Base-by-base conservation (phyloP, 2,888 invertebrate genomes). In the Mystacides longicornis region DNA sequence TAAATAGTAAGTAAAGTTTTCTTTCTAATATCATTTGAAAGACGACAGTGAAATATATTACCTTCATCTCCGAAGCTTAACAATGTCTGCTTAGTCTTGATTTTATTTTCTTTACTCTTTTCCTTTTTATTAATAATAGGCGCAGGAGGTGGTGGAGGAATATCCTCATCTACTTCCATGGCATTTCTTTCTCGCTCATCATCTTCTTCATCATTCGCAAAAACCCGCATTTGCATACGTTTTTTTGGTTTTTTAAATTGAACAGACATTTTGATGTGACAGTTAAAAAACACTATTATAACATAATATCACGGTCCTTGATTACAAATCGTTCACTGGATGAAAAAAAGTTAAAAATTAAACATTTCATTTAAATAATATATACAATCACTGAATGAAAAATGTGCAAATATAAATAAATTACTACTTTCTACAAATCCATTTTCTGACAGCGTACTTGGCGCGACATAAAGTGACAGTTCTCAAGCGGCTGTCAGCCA, bases 1-100 rank as follows among this genome's bases (percentile, higher is more conserved):
- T n/a, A n/a, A n/a, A n/a, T n/a, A n/a, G n/a, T n/a, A n/a, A n/a
- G n/a, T n/a, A n/a, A n/a, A n/a, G n/a, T n/a, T n/a, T n/a, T n/a
- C n/a, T n/a, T n/a, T n/a, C n/a, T n/a, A n/a, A n/a, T n/a, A n/a
- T n/a, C n/a, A n/a, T n/a, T n/a, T n/a, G n/a, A n/a, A n/a, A n/a
- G n/a, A n/a, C n/a, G n/a, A n/a, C n/a, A n/a, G n/a, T n/a, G n/a
- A 37, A 37, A 37, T 37, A 14, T 7, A 16, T 33, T 66, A 78
- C 78, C 85, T 77, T 85, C 85, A 66, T 87, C 86, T 62, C 83
- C 91, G 69, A 93, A 93, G 74, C 93, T 93, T 33, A 93, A 78
- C 58, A 90, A 74, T 16, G 74, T 67, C 46, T 77, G 73, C 63
- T 81, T 79, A 60, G 71, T 71, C 66, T 78, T 77, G 60, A 68